A percentile compares a stretch with the other conserved stretches of the same genome.
These are phyloP conservation scores for Seira sanloemensis DNA, from an alignment of 2,888 invertebrate genomes.

Conservation along the genomic window DNA sequence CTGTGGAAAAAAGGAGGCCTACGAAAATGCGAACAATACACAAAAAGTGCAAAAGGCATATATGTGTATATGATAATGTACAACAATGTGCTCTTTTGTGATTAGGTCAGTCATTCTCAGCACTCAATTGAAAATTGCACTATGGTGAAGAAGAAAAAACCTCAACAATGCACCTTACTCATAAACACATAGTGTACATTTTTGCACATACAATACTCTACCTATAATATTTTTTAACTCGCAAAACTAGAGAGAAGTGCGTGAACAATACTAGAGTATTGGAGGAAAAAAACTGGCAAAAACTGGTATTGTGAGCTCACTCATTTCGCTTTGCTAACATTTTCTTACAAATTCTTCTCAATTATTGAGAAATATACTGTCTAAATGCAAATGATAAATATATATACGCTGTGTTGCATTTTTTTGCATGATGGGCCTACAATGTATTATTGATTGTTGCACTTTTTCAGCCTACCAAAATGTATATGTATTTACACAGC, in stretches of 20 bases:
- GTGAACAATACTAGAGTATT: too few relatives aligned
- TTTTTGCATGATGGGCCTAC: too few relatives aligned
- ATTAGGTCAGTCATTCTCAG: neutral
- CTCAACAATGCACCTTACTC: neutral
- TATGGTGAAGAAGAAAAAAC: neutral
- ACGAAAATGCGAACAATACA: neutral
- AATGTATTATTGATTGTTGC: too few relatives aligned
- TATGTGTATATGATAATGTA: neutral
- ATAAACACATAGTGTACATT: too few relatives aligned
- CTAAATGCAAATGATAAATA: too few relatives aligned
- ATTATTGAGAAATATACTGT: too few relatives aligned
- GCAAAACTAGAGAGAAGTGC: too few relatives aligned
- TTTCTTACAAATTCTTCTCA: neutral
- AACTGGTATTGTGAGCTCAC: neutral
- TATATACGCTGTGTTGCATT: too few relatives aligned
- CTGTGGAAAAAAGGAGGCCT: neutral
- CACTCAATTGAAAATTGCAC: neutral
- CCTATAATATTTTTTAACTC: neutral
- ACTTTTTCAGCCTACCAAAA: too few relatives aligned
- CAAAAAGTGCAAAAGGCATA: neutral
- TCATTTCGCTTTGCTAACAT: neutral
- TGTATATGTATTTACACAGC: too few relatives aligned
- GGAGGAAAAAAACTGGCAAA: neutral
- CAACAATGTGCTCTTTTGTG: neutral
- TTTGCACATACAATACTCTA: neutral